phyloP scores from a whole-genome alignment of 2,113 vertebrate genomes.

The Hepsetus odoe region DNA sequence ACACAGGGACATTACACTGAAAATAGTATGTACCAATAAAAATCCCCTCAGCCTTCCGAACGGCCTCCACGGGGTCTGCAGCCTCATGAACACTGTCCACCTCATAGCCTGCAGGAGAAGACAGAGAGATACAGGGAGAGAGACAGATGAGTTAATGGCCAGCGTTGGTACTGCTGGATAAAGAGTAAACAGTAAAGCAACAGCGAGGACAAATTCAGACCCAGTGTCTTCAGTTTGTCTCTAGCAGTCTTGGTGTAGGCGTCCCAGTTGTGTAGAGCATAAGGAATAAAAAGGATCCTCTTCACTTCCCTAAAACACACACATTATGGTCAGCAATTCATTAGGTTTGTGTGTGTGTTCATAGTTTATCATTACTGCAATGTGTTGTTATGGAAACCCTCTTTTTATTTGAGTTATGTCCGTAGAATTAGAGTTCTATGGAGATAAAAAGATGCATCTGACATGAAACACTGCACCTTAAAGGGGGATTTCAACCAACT shows the following conservation, averaged over 20 bases:
- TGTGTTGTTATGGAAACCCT: too few relatives aligned
- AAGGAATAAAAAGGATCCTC: constrained; percentile 82
- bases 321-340: not conserved
- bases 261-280: constrained; percentile 81
- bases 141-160: too few relatives aligned
- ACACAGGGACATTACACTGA: too few relatives aligned
- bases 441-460: too few relatives aligned
- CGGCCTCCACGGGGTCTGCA: constrained; percentile 78
- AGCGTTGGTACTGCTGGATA: too few relatives aligned
- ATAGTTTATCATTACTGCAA: too few relatives aligned
- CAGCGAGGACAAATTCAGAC: constrained; percentile 60
- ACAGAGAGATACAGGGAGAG: not conserved
- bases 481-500: too few relatives aligned
- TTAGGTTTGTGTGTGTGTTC: not conserved
- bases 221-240: constrained; percentile 77
- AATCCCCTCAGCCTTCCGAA: constrained; percentile 81
- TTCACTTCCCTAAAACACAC: constrained; percentile 73
- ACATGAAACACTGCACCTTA: too few relatives aligned
- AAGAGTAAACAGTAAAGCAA: not conserved
- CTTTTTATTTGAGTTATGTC: too few relatives aligned
- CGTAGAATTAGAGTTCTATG: too few relatives aligned
- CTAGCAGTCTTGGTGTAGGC: constrained; percentile 77
- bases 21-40: constrained; percentile 77
- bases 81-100: constrained; percentile 85
- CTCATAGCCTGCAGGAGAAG: constrained; percentile 75